These are phyloP conservation scores for Vulpes ferrilata DNA, from an alignment of 2,113 vertebrate genomes.

Conservation along the genomic window DNA sequence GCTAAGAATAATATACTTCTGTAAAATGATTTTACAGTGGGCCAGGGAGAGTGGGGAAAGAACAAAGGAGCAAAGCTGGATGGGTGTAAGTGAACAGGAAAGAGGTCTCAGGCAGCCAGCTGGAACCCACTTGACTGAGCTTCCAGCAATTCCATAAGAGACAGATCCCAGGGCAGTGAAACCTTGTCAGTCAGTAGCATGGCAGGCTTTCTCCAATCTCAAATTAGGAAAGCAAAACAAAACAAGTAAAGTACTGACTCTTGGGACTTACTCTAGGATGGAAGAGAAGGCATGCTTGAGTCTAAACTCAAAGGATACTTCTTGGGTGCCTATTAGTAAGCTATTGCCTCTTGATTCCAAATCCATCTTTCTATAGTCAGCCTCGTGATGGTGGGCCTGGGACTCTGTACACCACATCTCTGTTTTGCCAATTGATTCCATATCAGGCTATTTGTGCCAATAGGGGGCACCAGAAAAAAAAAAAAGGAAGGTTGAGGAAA, in stretches of 20 bases:
- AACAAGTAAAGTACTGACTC: not conserved
- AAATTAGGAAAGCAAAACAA: not conserved
- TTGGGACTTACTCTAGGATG: not conserved
- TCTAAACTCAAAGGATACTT: not conserved
- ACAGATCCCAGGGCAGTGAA: not conserved
- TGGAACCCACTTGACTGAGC: not conserved
- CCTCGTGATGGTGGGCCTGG: not conserved
- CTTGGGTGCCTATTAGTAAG: not conserved
- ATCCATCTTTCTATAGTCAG: not conserved
- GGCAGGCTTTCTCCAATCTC: not conserved
- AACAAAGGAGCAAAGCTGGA: not conserved
- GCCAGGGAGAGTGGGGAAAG: not conserved
- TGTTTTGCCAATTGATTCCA: not conserved
- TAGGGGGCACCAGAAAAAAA: not conserved
- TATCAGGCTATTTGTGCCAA: not conserved
- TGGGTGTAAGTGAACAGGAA: not conserved
- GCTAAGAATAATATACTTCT: slow-evolving; percentile 5
- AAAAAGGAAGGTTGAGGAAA: not conserved
- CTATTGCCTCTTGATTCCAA: not conserved
- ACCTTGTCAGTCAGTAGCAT: not conserved
- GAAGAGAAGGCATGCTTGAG: not conserved
- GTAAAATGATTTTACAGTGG: not conserved
- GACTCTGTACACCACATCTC: not conserved
- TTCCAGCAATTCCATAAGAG: not conserved
- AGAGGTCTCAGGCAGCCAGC: not conserved